Evolutionary conservation across 1,140 invertebrate species (phyloP).

Genomic region (Drosophila sulfurigaster): DNA sequence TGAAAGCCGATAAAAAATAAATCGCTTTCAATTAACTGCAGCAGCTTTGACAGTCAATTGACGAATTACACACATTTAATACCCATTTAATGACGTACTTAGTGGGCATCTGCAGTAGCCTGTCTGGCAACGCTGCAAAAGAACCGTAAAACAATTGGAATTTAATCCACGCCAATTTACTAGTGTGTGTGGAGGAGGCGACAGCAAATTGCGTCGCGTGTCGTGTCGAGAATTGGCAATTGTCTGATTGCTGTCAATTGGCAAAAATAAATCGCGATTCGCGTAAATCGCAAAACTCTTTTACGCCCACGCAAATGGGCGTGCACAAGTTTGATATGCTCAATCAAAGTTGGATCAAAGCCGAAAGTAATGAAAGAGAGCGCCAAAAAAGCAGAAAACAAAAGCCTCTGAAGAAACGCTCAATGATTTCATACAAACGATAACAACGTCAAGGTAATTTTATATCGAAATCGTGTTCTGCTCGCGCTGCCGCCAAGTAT

Average conservation of each 20-base stretch:
- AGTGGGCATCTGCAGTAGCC: not conserved
- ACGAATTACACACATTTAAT: not conserved
- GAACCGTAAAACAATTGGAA: constrained; percentile 8
- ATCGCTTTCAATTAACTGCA: not conserved
- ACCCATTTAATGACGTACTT: not conserved
- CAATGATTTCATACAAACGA: constrained; percentile 80
- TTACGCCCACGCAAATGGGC: constrained; percentile 35
- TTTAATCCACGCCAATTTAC: constrained; percentile 5
- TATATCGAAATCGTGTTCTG: constrained; percentile 80
- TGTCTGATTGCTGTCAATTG: constrained; percentile 34
- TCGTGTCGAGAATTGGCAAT: constrained; percentile 42
- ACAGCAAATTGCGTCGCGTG: constrained; percentile 27
- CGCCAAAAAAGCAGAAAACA: constrained; percentile 30
- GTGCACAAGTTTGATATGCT: constrained; percentile 13
- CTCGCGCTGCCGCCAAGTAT: constrained; percentile 70
- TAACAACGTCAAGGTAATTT: constrained; percentile 75
- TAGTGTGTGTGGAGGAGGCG: not conserved
- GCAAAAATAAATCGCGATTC: constrained; percentile 12
- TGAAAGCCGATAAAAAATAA: not conserved
- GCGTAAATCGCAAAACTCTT: constrained; percentile 6
- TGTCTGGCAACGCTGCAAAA: constrained; percentile 7
- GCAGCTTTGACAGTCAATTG: not conserved
- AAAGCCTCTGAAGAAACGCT: constrained; percentile 26
- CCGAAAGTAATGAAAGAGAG: constrained; percentile 69
- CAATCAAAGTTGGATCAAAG: constrained; percentile 37